phyloP scores from a whole-genome alignment of 1,140 invertebrate genomes.

The Drosophila kepulauana region DNA sequence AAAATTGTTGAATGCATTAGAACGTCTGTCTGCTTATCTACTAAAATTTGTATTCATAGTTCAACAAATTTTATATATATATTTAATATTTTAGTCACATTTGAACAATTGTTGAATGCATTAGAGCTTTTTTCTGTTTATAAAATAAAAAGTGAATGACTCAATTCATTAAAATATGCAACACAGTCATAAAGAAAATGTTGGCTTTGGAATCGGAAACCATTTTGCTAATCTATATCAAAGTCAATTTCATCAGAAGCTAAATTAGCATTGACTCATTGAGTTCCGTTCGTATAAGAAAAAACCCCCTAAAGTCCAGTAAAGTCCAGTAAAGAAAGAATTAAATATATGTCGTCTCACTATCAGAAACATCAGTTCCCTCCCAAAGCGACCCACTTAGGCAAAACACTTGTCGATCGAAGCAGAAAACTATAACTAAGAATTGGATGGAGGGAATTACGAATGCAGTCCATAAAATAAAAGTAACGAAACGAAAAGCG shows the following conservation, averaged over 20 bases:
- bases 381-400: slow-evolving; percentile 54
- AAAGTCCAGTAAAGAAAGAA: neutral
- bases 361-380: slow-evolving; percentile 16
- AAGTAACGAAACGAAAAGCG: slow-evolving; percentile 25
- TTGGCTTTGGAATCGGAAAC: neutral
- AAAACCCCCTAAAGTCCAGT: slow-evolving; percentile 1
- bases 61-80: too few species aligned
- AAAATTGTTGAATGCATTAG: neutral
- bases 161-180: neutral
- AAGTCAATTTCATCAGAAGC: slow-evolving; percentile 12
- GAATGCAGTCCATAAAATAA: slow-evolving; percentile 38
- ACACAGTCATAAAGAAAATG: neutral
- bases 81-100: neutral
- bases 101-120: neutral
- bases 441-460: slow-evolving; percentile 5
- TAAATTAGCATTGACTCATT: slow-evolving; percentile 27
- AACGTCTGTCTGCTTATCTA: neutral
- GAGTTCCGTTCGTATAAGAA: neutral
- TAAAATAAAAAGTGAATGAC: neutral
- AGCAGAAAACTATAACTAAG: neutral
- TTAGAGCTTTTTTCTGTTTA: neutral
- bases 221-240: neutral
- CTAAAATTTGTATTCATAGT: neutral
- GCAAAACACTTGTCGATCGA: slow-evolving; percentile 28
- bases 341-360: slow-evolving; percentile 41